Evolutionary conservation across 2,797 vertebrate genomes (phyloP).

Genomic region (Pogoniulus pusillus): DNA sequence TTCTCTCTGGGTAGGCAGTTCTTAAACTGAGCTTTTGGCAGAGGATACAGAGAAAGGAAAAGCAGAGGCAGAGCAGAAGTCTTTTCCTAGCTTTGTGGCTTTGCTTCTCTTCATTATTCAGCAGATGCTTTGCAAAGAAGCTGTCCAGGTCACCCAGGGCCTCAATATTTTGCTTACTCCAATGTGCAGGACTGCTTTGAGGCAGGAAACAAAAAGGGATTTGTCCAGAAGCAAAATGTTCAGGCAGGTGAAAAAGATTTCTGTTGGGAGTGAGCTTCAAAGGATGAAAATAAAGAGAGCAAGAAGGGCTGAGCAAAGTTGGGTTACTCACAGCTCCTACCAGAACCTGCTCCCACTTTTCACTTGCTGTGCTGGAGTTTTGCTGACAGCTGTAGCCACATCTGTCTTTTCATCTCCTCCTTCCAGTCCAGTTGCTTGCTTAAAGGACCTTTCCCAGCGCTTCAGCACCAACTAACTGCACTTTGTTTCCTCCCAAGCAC

Average conservation of each 20-base stretch:
- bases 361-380: not conserved
- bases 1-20: not conserved
- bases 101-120: not conserved
- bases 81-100: not conserved
- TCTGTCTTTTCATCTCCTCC: not conserved
- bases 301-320: not conserved
- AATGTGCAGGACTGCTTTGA: not conserved
- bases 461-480: not conserved
- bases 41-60: not conserved
- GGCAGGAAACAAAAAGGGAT: not conserved
- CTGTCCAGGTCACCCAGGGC: not conserved
- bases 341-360: not conserved
- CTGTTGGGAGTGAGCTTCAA: not conserved
- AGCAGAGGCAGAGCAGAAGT: not conserved
- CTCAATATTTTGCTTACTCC: not conserved
- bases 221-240: not conserved
- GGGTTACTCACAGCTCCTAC: not conserved
- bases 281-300: not conserved
- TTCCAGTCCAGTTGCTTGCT: not conserved
- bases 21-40: not conserved
- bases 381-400: not conserved
- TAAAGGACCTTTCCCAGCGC: not conserved
- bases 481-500: not conserved
- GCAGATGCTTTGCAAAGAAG: not conserved
- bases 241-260: too few species aligned